A percentile compares a stretch with the other conserved stretches of the same genome.
Conservation (phyloP, 2,797 vertebrate species). For the Pangasius macronema region DNA sequence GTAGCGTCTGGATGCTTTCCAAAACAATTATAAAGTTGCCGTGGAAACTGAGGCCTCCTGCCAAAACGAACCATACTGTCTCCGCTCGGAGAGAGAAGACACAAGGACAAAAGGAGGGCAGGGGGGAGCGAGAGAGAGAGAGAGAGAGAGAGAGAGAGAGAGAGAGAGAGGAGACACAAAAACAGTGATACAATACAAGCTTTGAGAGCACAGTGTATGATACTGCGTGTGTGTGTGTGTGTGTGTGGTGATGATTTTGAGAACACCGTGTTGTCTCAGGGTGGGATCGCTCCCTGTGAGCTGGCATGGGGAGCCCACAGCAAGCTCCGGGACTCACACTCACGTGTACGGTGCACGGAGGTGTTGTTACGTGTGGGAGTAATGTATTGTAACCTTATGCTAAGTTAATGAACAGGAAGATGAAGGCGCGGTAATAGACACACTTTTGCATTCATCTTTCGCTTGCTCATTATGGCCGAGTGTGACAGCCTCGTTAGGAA, state of each 20-base stretch:
- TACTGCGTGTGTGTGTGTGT: conserved; percentile 31
- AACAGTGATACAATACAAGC: conserved; percentile 49
- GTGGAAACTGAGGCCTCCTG: conserved; percentile 90
- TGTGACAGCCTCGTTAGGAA: conserved; percentile 81
- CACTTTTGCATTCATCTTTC: conserved; percentile 80
- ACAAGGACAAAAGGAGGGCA: conserved; percentile 49
- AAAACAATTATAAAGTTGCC: conserved; percentile 98
- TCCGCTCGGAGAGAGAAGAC: conserved; percentile 76
- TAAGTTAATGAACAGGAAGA: conserved; percentile 82
- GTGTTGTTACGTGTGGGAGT: conserved; percentile 58
- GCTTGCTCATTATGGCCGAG: conserved; percentile 76
- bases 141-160: background rate
- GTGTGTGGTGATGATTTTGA: conserved; percentile 1
- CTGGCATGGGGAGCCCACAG: conserved; percentile 17
- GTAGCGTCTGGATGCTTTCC: conserved; percentile 83
- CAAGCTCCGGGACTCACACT: conserved; percentile 19
- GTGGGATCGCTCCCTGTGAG: conserved; percentile 11
- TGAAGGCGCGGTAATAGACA: conserved; percentile 78
- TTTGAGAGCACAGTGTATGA: conserved; percentile 37
- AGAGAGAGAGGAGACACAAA: background rate
- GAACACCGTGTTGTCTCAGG: conserved; percentile 4
- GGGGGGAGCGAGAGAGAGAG: background rate
- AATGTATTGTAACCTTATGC: conserved; percentile 81
- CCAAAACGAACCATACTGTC: conserved; percentile 88
- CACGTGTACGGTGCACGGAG: conserved; percentile 34